A percentile compares a stretch with the other conserved stretches of the same genome.
phyloP scores from a whole-genome alignment of 2,888 invertebrate species.

The Trachelus tabidus region DNA sequence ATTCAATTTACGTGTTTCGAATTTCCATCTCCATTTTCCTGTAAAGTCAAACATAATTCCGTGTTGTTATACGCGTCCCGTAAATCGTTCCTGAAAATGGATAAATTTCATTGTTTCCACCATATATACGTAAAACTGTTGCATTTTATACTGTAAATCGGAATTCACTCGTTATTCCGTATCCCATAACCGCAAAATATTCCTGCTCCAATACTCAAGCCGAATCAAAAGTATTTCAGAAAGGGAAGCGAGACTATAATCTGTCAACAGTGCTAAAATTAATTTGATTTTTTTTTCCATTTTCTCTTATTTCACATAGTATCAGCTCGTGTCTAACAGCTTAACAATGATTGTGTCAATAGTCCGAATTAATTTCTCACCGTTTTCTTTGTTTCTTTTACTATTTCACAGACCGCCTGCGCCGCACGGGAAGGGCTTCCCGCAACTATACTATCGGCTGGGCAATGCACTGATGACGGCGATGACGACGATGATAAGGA shows the following conservation, averaged over 20 bases:
- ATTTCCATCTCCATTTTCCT: neutral
- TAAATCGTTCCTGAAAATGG: neutral
- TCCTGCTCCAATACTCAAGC: neutral
- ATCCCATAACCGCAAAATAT: neutral
- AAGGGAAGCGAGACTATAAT: neutral
- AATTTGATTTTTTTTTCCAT: neutral
- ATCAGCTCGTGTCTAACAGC: neutral
- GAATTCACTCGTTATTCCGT: neutral
- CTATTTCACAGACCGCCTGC: slow-evolving; percentile 76
- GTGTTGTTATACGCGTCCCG: neutral
- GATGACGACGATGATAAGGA: slow-evolving; percentile 14
- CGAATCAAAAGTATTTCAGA: neutral
- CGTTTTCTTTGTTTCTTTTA: slow-evolving; percentile 23
- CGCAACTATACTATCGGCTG: slow-evolving; percentile 86
- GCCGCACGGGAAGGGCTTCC: slow-evolving; percentile 82
- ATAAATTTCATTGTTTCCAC: too few species aligned
- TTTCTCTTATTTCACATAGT: neutral
- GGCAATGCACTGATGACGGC: slow-evolving; percentile 47
- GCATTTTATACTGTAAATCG: neutral
- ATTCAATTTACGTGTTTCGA: neutral
- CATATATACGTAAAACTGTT: too few species aligned
- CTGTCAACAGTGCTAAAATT: neutral
- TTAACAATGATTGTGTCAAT: neutral
- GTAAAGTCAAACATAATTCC: neutral
- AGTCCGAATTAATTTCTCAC: neutral